A percentile compares a stretch with the other conserved stretches of the same genome.
phyloP scores from a whole-genome alignment of 2,113 vertebrate genomes.

The Morone saxatilis region DNA sequence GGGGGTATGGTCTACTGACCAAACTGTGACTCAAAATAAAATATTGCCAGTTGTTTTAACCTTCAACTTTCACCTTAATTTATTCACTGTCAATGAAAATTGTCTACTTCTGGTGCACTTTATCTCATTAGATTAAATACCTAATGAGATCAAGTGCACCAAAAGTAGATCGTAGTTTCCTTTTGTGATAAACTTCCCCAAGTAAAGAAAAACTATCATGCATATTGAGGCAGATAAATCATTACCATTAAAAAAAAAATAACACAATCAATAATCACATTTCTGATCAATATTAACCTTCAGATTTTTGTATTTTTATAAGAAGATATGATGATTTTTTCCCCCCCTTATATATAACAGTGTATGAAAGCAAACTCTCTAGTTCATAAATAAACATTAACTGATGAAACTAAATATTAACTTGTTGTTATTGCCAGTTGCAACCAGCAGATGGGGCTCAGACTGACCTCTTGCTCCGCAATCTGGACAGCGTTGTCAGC shows the following conservation, averaged over 20 bases:
- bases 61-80: too few species aligned
- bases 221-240: not conserved
- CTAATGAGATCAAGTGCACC: too few species aligned
- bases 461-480: constrained; percentile 92
- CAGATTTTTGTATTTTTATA: too few species aligned
- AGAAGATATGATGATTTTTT: not conserved
- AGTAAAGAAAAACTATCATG: not conserved
- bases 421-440: not conserved
- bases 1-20: not conserved
- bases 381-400: not conserved
- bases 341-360: not conserved
- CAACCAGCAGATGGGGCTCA: constrained; percentile 64
- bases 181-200: not conserved
- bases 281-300: not conserved
- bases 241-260: not conserved
- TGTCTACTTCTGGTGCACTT: not conserved
- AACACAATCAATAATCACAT: not conserved
- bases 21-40: not conserved
- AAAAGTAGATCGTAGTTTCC: not conserved
- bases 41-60: not conserved
- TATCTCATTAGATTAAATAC: not conserved
- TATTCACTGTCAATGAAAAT: not conserved
- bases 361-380: not conserved
- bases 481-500: constrained; percentile 86
- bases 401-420: not conserved